phyloP scores from a whole-genome alignment of 2,888 invertebrate species.

The Cheiracanthium punctorium region DNA sequence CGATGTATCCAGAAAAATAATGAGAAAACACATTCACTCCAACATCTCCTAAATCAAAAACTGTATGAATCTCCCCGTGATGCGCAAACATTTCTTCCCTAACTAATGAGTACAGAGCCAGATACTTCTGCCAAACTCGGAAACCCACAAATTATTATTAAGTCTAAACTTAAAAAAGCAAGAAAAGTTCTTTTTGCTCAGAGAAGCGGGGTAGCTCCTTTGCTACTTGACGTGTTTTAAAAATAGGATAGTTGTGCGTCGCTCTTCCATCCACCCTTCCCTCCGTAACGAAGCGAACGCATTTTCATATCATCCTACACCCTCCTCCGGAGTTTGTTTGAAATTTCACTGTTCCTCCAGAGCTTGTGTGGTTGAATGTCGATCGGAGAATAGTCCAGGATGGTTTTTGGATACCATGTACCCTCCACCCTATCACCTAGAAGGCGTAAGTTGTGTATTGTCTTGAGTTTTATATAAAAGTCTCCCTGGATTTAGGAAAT shows the following conservation, averaged over 20 bases:
- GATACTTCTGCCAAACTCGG: neutral
- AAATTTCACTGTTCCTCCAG: neutral
- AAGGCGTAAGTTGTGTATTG: neutral
- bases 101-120: neutral
- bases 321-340: neutral
- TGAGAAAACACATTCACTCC: no score
- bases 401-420: constrained; percentile 1
- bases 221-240: neutral
- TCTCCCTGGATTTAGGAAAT: no score
- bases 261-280: neutral
- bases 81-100: neutral
- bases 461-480: no score
- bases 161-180: neutral
- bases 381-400: neutral
- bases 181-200: neutral
- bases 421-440: neutral
- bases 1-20: no score
- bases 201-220: neutral
- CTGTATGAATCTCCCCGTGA: no score
- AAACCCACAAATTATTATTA: neutral
- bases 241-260: constrained; percentile 3
- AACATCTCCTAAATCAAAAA: no score
- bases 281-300: neutral
- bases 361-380: neutral
- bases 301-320: constrained; percentile 1